phyloP scores from a whole-genome alignment of 2,888 invertebrate genomes.

The Agrilus cyanescens region DNA sequence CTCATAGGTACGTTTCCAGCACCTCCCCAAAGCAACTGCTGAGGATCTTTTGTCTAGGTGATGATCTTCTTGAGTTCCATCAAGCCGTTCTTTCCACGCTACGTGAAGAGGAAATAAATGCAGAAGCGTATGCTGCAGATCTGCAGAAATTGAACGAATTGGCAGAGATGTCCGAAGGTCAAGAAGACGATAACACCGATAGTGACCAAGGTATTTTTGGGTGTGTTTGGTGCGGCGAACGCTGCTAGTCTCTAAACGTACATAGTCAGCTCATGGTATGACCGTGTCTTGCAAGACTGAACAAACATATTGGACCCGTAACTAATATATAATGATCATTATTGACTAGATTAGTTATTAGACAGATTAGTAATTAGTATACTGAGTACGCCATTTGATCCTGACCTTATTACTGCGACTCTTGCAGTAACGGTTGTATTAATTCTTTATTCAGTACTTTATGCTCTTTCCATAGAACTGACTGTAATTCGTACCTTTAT shows the following conservation, averaged over 20 bases:
- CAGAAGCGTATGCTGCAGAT: slow-evolving; percentile 52
- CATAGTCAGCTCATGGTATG: slow-evolving; percentile 12
- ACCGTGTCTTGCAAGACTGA: neutral
- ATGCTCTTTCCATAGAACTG: too few species aligned
- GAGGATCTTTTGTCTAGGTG: slow-evolving; percentile 36
- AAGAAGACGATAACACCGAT: slow-evolving; percentile 48
- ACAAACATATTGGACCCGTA: too few species aligned
- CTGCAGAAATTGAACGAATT: slow-evolving; percentile 60
- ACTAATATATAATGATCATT: too few species aligned
- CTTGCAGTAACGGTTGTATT: too few species aligned
- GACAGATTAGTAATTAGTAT: too few species aligned
- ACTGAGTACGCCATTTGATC: too few species aligned
- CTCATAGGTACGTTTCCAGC: slow-evolving; percentile 45
- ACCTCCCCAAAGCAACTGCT: slow-evolving; percentile 20
- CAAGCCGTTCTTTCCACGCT: slow-evolving; percentile 58
- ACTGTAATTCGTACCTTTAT: too few species aligned
- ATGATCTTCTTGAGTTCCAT: slow-evolving; percentile 89
- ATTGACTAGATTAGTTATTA: too few species aligned
- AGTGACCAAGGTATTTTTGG: slow-evolving; percentile 49
- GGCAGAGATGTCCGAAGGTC: slow-evolving; percentile 57
- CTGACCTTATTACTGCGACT: too few species aligned
- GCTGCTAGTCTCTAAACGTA: slow-evolving; percentile 8
- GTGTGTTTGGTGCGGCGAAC: neutral
- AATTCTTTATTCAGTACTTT: too few species aligned
- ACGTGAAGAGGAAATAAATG: slow-evolving; percentile 49